These are phyloP conservation scores for Sinella curviseta DNA, from an alignment of 1,140 invertebrate genomes.

Conservation along the genomic window DNA sequence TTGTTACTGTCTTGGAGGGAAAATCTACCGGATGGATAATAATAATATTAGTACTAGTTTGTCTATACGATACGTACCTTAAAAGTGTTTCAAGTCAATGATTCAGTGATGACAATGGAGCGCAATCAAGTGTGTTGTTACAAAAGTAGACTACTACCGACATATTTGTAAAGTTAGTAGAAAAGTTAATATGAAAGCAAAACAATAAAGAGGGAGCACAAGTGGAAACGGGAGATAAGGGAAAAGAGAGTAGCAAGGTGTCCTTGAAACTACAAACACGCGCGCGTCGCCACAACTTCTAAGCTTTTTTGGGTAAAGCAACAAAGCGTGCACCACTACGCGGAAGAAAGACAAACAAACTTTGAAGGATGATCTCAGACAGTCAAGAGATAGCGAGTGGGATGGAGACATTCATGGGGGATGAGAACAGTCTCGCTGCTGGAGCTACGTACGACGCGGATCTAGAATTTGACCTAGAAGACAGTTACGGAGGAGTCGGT, in stretches of 20 bases:
- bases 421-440: background rate
- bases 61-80: too few species aligned
- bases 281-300: background rate
- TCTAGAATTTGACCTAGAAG: background rate
- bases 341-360: background rate
- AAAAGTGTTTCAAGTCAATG: too few species aligned
- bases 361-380: constrained; percentile 4
- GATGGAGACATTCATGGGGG: background rate
- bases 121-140: too few species aligned
- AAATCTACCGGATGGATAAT: background rate
- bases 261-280: background rate
- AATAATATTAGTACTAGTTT: background rate
- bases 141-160: too few species aligned
- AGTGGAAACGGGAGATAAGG: background rate
- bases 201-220: background rate
- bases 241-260: background rate
- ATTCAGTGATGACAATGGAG: too few species aligned
- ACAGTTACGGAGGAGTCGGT: background rate
- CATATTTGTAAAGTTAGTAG: too few species aligned
- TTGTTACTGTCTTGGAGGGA: background rate
- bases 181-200: too few species aligned
- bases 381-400: constrained; percentile 1
- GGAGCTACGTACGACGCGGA: background rate
- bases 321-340: background rate
- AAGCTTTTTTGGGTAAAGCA: background rate